A percentile compares a stretch with the other conserved stretches of the same genome.
phyloP scores from a whole-genome alignment of 2,797 vertebrate species.

The Spheniscus humboldti region DNA sequence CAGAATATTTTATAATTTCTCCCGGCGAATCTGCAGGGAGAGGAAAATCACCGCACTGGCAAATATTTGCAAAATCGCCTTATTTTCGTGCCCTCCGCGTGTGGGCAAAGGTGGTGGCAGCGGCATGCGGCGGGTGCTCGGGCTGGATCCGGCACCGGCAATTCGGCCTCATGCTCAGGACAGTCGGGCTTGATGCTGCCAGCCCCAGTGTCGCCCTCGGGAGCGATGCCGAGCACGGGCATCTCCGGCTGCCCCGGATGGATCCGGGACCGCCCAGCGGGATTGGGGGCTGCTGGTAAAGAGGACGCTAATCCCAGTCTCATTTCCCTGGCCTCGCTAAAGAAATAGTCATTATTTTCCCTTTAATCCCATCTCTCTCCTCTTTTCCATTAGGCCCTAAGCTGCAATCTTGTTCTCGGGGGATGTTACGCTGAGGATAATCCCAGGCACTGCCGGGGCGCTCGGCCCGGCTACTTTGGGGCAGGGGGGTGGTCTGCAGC shows the following conservation, averaged over 20 bases:
- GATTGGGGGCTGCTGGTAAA: neutral
- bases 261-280: neutral
- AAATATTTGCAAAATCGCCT: neutral
- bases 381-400: neutral
- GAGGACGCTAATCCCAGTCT: neutral
- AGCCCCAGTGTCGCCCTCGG: fast-evolving
- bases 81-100: fast-evolving
- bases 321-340: neutral
- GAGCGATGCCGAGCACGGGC: fast-evolving
- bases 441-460: neutral
- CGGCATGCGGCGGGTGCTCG: fast-evolving
- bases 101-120: neutral
- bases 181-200: fast-evolving
- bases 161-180: fast-evolving
- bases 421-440: neutral
- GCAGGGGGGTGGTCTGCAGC: neutral
- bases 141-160: fast-evolving
- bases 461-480: neutral
- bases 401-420: neutral
- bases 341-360: constrained; percentile 39
- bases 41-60: neutral
- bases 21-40: neutral
- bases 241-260: fast-evolving
- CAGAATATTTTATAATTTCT: neutral
- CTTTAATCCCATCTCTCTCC: constrained; percentile 41